Evolutionary conservation across 2,888 invertebrate genomes (phyloP).

Genomic region (Sminthurides aquaticus): DNA sequence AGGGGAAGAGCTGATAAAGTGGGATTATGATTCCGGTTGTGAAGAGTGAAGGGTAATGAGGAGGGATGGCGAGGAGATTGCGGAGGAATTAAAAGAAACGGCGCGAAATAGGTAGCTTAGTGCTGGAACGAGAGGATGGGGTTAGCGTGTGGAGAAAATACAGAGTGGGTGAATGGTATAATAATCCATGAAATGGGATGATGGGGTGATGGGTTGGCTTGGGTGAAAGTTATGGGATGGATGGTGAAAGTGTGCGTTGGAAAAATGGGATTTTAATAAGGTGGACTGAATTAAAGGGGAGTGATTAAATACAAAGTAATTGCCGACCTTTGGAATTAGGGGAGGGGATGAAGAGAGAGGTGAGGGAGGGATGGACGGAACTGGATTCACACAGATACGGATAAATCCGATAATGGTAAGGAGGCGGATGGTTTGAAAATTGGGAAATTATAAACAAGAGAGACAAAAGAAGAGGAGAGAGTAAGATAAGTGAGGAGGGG

Average conservation of each 20-base stretch:
- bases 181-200: no score
- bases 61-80: no score
- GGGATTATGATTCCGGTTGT: no score
- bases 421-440: neutral
- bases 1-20: no score
- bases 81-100: no score
- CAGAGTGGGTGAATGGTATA: neutral
- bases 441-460: conserved; percentile 5
- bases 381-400: conserved; percentile 2
- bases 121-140: neutral
- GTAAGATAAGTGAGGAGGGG: no score
- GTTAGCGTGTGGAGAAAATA: neutral
- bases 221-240: neutral
- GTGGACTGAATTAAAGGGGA: conserved; percentile 19
- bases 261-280: conserved; percentile 32
- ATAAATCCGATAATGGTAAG: neutral
- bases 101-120: no score
- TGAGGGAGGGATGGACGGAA: neutral
- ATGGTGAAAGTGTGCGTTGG: conserved; percentile 22
- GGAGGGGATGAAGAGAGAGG: conserved; percentile 12
- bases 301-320: conserved; percentile 11
- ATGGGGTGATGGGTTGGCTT: neutral
- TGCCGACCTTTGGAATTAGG: conserved; percentile 6
- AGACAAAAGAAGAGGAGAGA: no score
- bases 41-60: no score